These are phyloP conservation scores for Pemphredon lugubris DNA, from an alignment of 2,888 invertebrate species.

Conservation along the genomic window DNA sequence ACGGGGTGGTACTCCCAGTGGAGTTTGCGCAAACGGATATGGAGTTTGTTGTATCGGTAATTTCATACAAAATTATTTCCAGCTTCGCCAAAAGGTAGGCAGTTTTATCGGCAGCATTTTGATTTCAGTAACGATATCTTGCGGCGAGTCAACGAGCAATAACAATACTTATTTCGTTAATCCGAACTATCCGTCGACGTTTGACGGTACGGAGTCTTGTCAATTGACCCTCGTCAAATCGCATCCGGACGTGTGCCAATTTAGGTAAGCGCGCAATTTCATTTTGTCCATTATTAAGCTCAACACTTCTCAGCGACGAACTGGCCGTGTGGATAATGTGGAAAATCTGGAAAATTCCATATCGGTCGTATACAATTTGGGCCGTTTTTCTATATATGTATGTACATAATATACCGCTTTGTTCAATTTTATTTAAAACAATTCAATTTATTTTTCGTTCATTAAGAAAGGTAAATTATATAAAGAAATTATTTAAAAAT, in stretches of 20 bases:
- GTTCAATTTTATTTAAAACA: too few species aligned
- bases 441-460: too few species aligned
- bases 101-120: not conserved
- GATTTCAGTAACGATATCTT: conserved; percentile 87
- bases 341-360: too few species aligned
- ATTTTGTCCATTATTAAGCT: too few species aligned
- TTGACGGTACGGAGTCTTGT: conserved; percentile 91
- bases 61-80: not conserved
- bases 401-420: too few species aligned
- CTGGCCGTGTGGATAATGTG: too few species aligned
- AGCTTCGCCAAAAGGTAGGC: too few species aligned
- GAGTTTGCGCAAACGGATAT: conserved; percentile 90
- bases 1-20: conserved; percentile 88
- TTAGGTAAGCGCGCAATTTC: conserved; percentile 84
- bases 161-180: conserved; percentile 95
- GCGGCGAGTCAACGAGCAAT: conserved; percentile 89
- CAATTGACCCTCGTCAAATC: conserved; percentile 91
- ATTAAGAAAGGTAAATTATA: too few species aligned
- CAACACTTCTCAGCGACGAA: too few species aligned
- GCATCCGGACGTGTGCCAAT: conserved; percentile 91
- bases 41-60: conserved; percentile 90
- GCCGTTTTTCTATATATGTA: too few species aligned
- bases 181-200: conserved; percentile 88
- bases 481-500: too few species aligned
- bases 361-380: too few species aligned